phyloP scores from a whole-genome alignment of 2,797 vertebrate genomes.

The Siniperca obscura region DNA sequence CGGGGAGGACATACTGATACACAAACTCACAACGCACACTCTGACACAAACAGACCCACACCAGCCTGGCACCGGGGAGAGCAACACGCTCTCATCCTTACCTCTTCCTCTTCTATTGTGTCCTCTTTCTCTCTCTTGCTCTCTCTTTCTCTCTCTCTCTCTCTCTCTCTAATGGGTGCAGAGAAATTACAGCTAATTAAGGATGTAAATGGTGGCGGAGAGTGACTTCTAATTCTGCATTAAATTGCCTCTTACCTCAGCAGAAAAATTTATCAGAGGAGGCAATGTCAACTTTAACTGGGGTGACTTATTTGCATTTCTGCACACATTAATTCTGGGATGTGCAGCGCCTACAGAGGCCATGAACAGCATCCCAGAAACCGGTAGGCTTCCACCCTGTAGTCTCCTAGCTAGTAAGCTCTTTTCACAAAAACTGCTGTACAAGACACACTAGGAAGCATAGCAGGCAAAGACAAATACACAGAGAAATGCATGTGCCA shows the following conservation, averaged over 20 bases:
- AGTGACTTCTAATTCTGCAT: slow-evolving; percentile 90
- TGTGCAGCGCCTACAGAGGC: slow-evolving; percentile 69
- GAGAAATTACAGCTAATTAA: slow-evolving; percentile 93
- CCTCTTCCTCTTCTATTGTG: slow-evolving; percentile 61
- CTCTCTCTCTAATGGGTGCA: slow-evolving; percentile 87
- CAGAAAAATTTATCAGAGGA: slow-evolving; percentile 91
- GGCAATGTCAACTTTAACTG: slow-evolving; percentile 91
- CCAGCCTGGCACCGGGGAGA: slow-evolving; percentile 35
- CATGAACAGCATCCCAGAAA: slow-evolving; percentile 56
- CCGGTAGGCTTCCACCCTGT: slow-evolving; percentile 31
- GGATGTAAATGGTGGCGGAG: slow-evolving; percentile 91
- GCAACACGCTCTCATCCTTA: slow-evolving; percentile 69
- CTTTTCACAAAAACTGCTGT: slow-evolving; percentile 51
- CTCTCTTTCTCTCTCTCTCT: slow-evolving; percentile 57
- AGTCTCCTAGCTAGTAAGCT: slow-evolving; percentile 41
- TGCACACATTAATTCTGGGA: slow-evolving; percentile 76
- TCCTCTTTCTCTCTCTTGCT: slow-evolving; percentile 31
- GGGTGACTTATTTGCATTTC: slow-evolving; percentile 84
- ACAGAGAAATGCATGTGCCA: slow-evolving; percentile 36
- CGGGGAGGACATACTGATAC: slow-evolving; percentile 58
- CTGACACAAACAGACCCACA: slow-evolving; percentile 41
- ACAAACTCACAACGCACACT: slow-evolving; percentile 49
- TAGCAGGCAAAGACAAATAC: slow-evolving; percentile 53
- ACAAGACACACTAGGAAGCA: slow-evolving; percentile 41
- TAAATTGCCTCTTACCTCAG: slow-evolving; percentile 93